A percentile compares a stretch with the other conserved stretches of the same genome.
Conservation (phyloP, 1,140 invertebrate species). For the Nasonia giraulti region DNA sequence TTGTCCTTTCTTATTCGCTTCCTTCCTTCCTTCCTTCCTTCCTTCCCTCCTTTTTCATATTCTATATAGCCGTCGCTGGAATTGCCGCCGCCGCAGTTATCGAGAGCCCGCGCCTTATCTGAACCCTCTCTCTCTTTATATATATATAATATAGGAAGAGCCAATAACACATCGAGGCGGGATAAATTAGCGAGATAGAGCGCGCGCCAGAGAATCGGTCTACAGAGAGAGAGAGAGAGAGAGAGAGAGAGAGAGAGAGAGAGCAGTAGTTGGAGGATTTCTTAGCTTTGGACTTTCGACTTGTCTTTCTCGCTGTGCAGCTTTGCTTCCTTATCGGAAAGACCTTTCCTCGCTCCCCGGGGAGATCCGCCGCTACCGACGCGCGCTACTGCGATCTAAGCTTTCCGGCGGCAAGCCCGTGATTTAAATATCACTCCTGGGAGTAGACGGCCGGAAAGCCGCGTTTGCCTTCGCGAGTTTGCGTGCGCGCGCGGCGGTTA, state of each 20-base stretch:
- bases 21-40: not conserved
- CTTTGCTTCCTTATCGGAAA: slow-evolving; percentile 46
- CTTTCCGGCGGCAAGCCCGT: slow-evolving; percentile 49
- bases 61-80: not conserved
- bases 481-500: slow-evolving; percentile 7
- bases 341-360: slow-evolving; percentile 40
- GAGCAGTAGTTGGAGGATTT: slow-evolving; percentile 4
- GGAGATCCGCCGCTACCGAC: slow-evolving; percentile 3
- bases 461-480: not conserved
- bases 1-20: slow-evolving; percentile 43
- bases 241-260: no score
- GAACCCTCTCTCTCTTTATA: slow-evolving; percentile 56
- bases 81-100: slow-evolving; percentile 38
- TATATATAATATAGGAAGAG: not conserved
- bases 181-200: slow-evolving; percentile 39
- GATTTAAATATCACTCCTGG: slow-evolving; percentile 62
- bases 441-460: slow-evolving; percentile 6
- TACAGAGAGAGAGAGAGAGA: not conserved
- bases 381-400: slow-evolving; percentile 51
- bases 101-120: slow-evolving; percentile 48
- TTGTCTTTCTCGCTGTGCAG: not conserved
- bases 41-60: slow-evolving; percentile 20
- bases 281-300: not conserved
- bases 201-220: not conserved
- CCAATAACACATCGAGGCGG: not conserved